These are phyloP conservation scores for Zalophus californianus DNA, from an alignment of 2,797 vertebrate species.

Conservation along the genomic window DNA sequence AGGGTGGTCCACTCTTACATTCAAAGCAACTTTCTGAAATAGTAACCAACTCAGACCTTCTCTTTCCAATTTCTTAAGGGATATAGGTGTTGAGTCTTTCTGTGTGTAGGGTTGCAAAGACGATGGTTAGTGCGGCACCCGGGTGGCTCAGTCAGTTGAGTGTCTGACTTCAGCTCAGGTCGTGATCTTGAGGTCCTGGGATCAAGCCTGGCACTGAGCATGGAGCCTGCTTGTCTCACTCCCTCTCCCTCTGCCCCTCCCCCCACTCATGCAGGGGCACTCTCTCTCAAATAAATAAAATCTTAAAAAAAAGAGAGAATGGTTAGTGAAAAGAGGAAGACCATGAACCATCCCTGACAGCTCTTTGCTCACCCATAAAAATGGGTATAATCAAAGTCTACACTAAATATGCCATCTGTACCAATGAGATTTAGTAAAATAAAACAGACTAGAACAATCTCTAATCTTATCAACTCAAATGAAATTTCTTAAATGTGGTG, in stretches of 20 bases:
- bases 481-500: neutral
- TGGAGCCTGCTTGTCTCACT: neutral
- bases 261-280: no score
- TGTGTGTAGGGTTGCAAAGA: neutral
- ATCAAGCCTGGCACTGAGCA: neutral
- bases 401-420: neutral
- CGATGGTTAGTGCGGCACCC: neutral
- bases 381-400: neutral
- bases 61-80: neutral
- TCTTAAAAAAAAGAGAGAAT: neutral
- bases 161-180: neutral
- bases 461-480: neutral
- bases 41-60: slow-evolving; percentile 2
- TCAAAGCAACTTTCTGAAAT: slow-evolving; percentile 2
- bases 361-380: neutral
- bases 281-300: neutral
- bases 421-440: neutral
- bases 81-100: neutral
- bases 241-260: neutral
- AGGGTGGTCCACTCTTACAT: neutral
- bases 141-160: neutral
- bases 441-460: neutral
- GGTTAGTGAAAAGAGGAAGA: neutral
- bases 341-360: neutral
- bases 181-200: neutral